Evolutionary conservation across 2,113 vertebrate species (phyloP), one percentile per base, ranked within the genome.

Genomic region (Xiphorhynchus elegans): DNA sequence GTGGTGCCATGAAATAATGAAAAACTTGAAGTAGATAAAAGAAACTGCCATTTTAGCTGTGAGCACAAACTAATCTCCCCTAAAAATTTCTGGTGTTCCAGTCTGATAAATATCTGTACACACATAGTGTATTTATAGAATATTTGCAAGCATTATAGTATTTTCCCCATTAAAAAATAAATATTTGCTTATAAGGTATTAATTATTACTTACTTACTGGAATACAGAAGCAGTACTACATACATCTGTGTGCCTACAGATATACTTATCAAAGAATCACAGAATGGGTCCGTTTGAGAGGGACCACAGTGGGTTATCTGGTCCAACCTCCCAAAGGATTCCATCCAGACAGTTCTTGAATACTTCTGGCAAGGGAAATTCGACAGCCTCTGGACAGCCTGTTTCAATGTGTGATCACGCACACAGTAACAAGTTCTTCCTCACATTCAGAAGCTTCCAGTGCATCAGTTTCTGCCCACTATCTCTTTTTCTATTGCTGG

Each of bases 401-500:
- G 20, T 72, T 31, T 40, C 59, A 66, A 52, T 23, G 67, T 6
- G 19, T 2, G 0, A 39, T 29, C 46, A 82, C 53, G 26, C 1
- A 1, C 60, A 67, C 8, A 59, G 33, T 19, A 52, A 66, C 49
- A 2, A 72, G 37, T 29, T 74, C 52, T 52, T 46, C 37, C 26
- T 50, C 15, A 7, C 44, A 6, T 35, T 33, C 59, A 58, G 44
- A 37, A 50, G 44, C 7, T 66, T 37, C 2, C 42, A 21, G 29
- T 73, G 25, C 42, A 56, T 58, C 4, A 2, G 3, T 64, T 72
- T 64, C 58, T 80, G 17, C 35, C 13, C 2, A 0, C 6, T 49
- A 19, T 7, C 40, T 56, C 7, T 0, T 31, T 13, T 40, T 3
- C 49, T 17, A 7, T 1, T 56, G 20, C 6, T 11, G 13, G 16